Conservation (phyloP, 2,888 invertebrate species). For the Hesperia comma region DNA sequence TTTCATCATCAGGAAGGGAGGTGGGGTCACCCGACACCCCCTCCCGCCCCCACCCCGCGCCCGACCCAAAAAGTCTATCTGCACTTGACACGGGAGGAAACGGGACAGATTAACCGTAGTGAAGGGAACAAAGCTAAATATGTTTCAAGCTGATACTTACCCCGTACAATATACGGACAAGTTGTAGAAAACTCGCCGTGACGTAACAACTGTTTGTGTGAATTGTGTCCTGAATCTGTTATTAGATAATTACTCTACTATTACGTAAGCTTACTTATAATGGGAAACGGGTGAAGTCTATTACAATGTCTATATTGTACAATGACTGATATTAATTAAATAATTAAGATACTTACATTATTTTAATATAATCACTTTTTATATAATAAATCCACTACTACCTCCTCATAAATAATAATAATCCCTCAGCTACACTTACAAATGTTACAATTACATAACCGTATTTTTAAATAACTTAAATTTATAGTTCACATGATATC, state of each 20-base stretch:
- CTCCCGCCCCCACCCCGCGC: slow-evolving; percentile 50
- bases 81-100: slow-evolving; percentile 83
- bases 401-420: no score
- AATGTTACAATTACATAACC: no score
- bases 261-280: no score
- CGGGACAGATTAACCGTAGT: slow-evolving; percentile 84
- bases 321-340: background rate
- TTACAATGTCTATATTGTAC: no score
- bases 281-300: no score
- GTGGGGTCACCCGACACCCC: slow-evolving; percentile 55
- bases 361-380: no score
- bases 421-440: no score
- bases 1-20: slow-evolving; percentile 87
- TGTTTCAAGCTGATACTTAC: slow-evolving; percentile 82
- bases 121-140: slow-evolving; percentile 84
- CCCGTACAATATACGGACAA: slow-evolving; percentile 61
- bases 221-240: slow-evolving; percentile 8
- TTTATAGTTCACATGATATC: background rate
- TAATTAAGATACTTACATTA: background rate
- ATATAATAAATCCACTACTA: no score
- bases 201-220: slow-evolving; percentile 27
- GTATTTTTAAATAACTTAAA: no score
- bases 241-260: background rate
- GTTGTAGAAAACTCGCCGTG: slow-evolving; percentile 51
- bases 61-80: slow-evolving; percentile 83